phyloP scores from a whole-genome alignment of 37 sponge, comb jelly and placozoan species.

The Petrosia ficiformis region DNA sequence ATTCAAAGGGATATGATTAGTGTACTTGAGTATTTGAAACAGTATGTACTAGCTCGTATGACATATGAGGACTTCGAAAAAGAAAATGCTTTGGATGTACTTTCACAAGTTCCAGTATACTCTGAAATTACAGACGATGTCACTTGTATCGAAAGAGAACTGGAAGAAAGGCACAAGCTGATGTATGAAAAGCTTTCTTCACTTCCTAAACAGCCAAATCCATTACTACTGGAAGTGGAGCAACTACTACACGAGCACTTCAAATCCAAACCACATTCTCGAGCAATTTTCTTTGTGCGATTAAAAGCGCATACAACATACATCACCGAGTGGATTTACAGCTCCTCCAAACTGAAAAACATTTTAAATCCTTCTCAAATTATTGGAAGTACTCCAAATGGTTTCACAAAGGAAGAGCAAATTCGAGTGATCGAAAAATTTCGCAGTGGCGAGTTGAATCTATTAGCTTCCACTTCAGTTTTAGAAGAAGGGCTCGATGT shows the following conservation, averaged over 20 bases:
- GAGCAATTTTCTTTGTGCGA: constrained; percentile 56
- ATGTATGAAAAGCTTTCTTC: neutral
- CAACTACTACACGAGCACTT: constrained; percentile 10
- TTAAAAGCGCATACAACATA: constrained; percentile 17
- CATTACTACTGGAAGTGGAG: constrained; percentile 27
- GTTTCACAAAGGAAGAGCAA: constrained; percentile 51
- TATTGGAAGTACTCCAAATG: constrained; percentile 5
- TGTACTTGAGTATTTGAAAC: constrained; percentile 11
- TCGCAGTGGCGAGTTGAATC: constrained; percentile 32
- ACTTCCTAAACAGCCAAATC: constrained; percentile 23
- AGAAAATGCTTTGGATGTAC: constrained; percentile 43
- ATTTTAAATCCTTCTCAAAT: neutral
- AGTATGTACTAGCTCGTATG: constrained; percentile 21
- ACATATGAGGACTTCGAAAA: constrained; percentile 42
- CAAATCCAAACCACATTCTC: constrained; percentile 1
- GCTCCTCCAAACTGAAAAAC: neutral
- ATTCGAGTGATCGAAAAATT: constrained; percentile 36
- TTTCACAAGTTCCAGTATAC: neutral
- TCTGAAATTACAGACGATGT: neutral
- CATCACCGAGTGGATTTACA: constrained; percentile 13
- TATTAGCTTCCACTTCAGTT: constrained; percentile 68
- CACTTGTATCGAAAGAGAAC: constrained; percentile 6
- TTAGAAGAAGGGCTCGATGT: constrained; percentile 78
- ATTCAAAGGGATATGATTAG: constrained; percentile 17
- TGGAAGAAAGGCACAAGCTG: neutral